A percentile compares a stretch with the other conserved stretches of the same genome.
These are phyloP conservation scores for Vulpes ferrilata DNA, from an alignment of 2,113 vertebrate genomes.

Conservation along the genomic window DNA sequence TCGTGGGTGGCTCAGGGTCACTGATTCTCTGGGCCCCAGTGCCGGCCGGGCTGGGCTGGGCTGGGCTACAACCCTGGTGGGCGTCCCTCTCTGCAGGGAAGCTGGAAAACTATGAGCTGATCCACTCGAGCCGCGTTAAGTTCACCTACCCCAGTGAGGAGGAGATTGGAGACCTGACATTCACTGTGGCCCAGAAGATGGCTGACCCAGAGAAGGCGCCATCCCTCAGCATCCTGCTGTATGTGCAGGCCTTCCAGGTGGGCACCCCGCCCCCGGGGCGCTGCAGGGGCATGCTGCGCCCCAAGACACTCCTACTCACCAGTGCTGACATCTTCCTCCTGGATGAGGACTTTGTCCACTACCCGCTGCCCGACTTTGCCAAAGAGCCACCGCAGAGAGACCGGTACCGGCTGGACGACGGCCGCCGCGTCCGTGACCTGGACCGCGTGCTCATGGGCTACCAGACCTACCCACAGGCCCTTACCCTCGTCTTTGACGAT, in stretches of 20 bases:
- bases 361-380: slow-evolving; percentile 97
- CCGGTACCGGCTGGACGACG: slow-evolving; percentile 94
- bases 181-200: slow-evolving; percentile 95
- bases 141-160: slow-evolving; percentile 99
- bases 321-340: slow-evolving; percentile 95
- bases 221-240: slow-evolving; percentile 95
- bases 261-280: slow-evolving; percentile 71
- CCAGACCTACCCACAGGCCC: slow-evolving; percentile 96
- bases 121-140: slow-evolving; percentile 97
- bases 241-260: slow-evolving; percentile 96
- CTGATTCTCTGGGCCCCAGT: neutral
- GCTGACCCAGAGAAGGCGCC: slow-evolving; percentile 85
- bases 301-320: slow-evolving; percentile 96
- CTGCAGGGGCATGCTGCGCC: slow-evolving; percentile 86
- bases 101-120: slow-evolving; percentile 98
- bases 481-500: slow-evolving; percentile 98
- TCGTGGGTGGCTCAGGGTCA: neutral
- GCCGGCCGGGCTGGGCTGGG: neutral
- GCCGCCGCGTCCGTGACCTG: slow-evolving; percentile 95
- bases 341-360: slow-evolving; percentile 97
- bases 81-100: slow-evolving; percentile 91
- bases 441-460: slow-evolving; percentile 98
- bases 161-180: slow-evolving; percentile 97
- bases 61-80: neutral
- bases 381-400: slow-evolving; percentile 97